Evolutionary conservation across 1,140 invertebrate species (phyloP), one percentile per base, ranked within the genome.

Genomic region (Drosophila simulans): DNA sequence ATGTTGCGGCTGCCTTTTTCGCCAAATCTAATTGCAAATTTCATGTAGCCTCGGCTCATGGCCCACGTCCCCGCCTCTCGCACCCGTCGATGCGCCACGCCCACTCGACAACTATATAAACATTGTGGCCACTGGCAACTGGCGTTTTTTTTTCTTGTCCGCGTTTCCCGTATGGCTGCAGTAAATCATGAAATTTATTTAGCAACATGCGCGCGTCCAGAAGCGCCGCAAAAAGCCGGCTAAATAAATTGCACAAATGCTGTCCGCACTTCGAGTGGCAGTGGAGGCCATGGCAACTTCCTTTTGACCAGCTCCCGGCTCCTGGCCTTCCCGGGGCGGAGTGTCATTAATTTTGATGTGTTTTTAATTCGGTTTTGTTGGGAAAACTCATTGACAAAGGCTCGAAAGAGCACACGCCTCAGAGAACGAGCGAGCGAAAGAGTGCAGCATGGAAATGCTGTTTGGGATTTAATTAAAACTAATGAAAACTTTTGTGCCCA

Each of bases 391-490:
- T 83, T 88, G 83, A 78, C 78, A 79, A 88, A 75, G 80, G 63
- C 70, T 77, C 65, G 58, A 62, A 83, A 89, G 75, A 76, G 75
- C 63, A 55, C 60, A 63, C 56, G 45, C 75, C 45, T 37, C 42
- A 27, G 35, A 37, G 11, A 0, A 4, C 35, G 3, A 13, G 37
- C 2, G 20, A 13, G 12, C 11, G 10, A 37, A 11, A 13, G 53
- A 42, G 48, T 46, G 55, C 59, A 40, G 45, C 76, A 80, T 58
- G 58, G 65, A 65, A 83, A 69, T 71, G 65, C 70, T 68, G 80
- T 89, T 86, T 83, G 72, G 70, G 77, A 88, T 89, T 88, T 88
- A 79, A 88, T 88, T 89, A 89, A 88, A 88, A 89, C 84, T 84
- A 88, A 88, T 89, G 78, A 81, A 89, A 88, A 84, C 80, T 88